Base-by-base conservation (phyloP, 2,888 invertebrate species). In the Scaeva pyrastri region DNA sequence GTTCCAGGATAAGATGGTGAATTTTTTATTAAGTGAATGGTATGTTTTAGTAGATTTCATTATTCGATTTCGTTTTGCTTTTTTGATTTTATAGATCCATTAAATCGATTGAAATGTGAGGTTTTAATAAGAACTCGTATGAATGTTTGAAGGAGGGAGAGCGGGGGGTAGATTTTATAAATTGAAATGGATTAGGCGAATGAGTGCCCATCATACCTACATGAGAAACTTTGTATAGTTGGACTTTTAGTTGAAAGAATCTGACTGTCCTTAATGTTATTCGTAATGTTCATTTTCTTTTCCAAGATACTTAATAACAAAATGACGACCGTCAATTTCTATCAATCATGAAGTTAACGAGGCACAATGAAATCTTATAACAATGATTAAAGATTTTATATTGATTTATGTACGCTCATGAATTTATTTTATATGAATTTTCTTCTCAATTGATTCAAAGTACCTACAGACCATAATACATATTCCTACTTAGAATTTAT, bases 11-110 rank as follows among this genome's bases (percentile, higher is more conserved):
- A 62, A 39, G 70, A 72, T 72, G 62, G 72, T 81, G 76, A 85
- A 81, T 73, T 81, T 68, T 81, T 81, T 85, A 81, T 85, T 73
- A 73, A 73, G 72, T 73, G 80, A 77, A 68, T 81, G 62, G 41
- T 73, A 41, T 75, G 75, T 76, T 80, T 68, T 55, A 52, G 72
- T 66, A 45, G 50, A 14, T 56, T 52, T 31, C 60, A 60, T 60
- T 41, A 21, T 21, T 39, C 14, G 64, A 48, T 23, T 43, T 62
- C 7, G 12, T 56, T 62, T 70, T 55, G 4, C 12, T 39, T 62
- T 60, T 52, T 21, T 19, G 21, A 62, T 70, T 58, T 58, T 36
- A 71, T 78, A 16, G 62, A 58, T 19, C 70, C 79, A 79, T 79
- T 70, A 79, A 64, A 56, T 64, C 70, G 70, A 84, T 79, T 74